Evolutionary conservation across 2,113 vertebrate species (phyloP).

Genomic region (Limanda limanda): DNA sequence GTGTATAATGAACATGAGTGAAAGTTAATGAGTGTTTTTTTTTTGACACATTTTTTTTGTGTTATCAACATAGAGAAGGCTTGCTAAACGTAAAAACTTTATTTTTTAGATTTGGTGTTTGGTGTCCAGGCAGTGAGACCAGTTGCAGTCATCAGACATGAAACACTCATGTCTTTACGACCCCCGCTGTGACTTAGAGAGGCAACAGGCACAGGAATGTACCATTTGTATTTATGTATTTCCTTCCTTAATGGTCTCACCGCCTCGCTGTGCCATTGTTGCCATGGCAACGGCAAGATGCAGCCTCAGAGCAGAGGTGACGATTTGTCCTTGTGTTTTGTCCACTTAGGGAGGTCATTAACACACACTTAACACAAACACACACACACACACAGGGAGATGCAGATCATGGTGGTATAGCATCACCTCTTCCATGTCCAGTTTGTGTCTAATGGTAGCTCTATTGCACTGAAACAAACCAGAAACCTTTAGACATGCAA

Average conservation of each 20-base stretch:
- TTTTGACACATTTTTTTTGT: neutral
- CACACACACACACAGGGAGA: neutral
- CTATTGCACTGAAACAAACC: neutral
- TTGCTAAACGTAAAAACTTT: constrained; percentile 57
- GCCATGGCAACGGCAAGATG: constrained; percentile 59
- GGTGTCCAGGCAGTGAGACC: constrained; percentile 12
- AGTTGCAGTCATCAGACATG: constrained; percentile 28
- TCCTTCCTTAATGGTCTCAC: constrained; percentile 29
- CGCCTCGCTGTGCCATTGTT: constrained; percentile 48
- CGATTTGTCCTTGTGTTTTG: constrained; percentile 29
- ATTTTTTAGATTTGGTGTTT: no score
- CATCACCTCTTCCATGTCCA: neutral
- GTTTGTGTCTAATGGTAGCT: neutral
- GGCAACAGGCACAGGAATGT: constrained; percentile 19
- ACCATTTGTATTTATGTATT: constrained; percentile 48
- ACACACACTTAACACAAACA: neutral
- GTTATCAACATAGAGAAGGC: constrained; percentile 38
- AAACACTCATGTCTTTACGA: constrained; percentile 16
- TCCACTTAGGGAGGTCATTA: neutral
- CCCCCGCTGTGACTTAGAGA: neutral
- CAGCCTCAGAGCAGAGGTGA: constrained; percentile 55
- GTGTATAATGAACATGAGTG: no score
- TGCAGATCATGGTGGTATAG: neutral
- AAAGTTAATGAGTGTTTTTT: no score
- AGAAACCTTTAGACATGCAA: neutral